Evolutionary conservation across 2,113 vertebrate genomes (phyloP).

Genomic region (Xiphophorus couchianus): DNA sequence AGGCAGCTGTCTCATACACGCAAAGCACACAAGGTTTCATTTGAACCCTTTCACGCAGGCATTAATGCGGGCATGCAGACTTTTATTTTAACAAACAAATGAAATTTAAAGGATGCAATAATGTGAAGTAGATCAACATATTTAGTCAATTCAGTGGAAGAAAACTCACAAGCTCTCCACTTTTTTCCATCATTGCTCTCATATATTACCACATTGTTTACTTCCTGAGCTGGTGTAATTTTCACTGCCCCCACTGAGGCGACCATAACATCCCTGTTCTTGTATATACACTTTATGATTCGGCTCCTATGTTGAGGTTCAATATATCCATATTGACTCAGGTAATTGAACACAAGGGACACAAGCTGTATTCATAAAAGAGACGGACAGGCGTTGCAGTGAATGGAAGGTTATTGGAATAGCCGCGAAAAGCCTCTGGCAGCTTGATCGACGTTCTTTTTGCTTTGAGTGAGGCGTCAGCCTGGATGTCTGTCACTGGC

Average conservation of each 20-base stretch:
- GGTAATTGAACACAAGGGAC: conserved; percentile 74
- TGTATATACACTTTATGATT: conserved; percentile 75
- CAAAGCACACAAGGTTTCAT: conserved; percentile 57
- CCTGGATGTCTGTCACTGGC: conserved; percentile 58
- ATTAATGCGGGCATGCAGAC: conserved; percentile 45
- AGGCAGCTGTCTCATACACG: conserved; percentile 76
- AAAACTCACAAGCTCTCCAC: conserved; percentile 31
- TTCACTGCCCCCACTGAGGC: conserved; percentile 52
- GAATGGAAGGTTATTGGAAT: conserved; percentile 52
- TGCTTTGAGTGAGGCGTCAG: conserved; percentile 29
- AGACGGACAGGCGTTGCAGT: conserved; percentile 34
- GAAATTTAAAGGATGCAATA: conserved; percentile 27
- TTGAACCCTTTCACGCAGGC: conserved; percentile 53
- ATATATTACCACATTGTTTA: conserved; percentile 68
- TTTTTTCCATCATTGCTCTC: conserved; percentile 56
- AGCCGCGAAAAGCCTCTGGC: conserved; percentile 24
- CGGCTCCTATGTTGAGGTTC: conserved; percentile 70
- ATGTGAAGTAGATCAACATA: conserved; percentile 18
- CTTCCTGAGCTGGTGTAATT: conserved; percentile 71
- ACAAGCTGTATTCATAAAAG: conserved; percentile 63
- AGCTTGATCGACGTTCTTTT: conserved; percentile 22
- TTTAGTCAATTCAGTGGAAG: conserved; percentile 18
- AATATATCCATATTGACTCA: conserved; percentile 74
- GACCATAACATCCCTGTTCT: conserved; percentile 54
- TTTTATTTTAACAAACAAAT: conserved; percentile 41